Base-by-base conservation (phyloP, 2,113 vertebrate species). In the Ammodytes marinus region DNA sequence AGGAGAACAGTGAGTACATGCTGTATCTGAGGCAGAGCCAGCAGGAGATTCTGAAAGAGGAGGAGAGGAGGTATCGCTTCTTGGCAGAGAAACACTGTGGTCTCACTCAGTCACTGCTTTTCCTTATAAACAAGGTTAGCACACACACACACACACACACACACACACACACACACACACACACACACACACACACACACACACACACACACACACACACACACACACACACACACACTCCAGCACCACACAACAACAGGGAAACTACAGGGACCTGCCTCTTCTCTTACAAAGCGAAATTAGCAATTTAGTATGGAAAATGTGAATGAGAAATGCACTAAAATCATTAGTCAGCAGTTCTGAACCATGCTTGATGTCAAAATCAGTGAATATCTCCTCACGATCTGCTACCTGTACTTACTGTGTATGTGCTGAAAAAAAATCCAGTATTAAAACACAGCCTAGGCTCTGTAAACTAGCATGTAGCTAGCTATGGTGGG, bases 61-160 rank as follows among this genome's bases (percentile, higher is more conserved):
- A 99, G 92, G 97, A 97, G 87, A 95, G 98, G 37, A 96, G 98
- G 72, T 99, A 99, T 69, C 97, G 97, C 50, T 99, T 99, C 92
- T 89, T 99, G 83, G 97, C 97, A 0, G 98, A 99, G 90, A 99
- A 98, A 85, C 97, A 99, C 92, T 97, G 97, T 65, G 89, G 95
- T 42, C 93, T 95, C 58, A 93, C 93, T n/a, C 95, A 96, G 86
- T 95, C 95, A 2, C 90, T 96, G 6, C 84, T 95, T 9, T 96
- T 93, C 71, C 92, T 96, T 47, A 91, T 96, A 66, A 95, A 93
- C 86, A 95, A 95, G 95, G 95, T 95, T 69, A 71, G 46, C 59
- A 86, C 57, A 50, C 8, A 64, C 45, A 77, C 43, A 5, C 57
- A 67, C 53, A 50, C 14, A 53, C 47, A 42, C 39, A 71, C 40